phyloP scores from a whole-genome alignment of 2,797 vertebrate species.

The Anguilla pacifica region DNA sequence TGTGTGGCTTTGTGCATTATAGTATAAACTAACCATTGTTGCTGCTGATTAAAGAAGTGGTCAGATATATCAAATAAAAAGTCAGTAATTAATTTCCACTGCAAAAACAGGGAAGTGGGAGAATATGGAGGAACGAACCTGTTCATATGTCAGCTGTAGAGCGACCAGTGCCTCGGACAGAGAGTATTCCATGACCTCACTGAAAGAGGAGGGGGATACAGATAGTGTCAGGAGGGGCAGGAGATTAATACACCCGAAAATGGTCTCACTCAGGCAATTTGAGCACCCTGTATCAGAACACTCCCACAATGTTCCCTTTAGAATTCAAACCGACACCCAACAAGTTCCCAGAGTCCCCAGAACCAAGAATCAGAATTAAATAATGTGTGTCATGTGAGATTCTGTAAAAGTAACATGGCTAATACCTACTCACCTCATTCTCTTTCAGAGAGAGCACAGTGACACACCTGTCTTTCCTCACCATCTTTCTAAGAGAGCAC shows the following conservation, averaged over 20 bases:
- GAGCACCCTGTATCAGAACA: not conserved
- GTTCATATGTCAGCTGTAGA: slow-evolving; percentile 66
- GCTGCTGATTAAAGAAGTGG: no score
- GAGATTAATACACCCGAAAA: not conserved
- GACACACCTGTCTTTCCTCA: no score
- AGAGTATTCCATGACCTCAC: slow-evolving; percentile 74
- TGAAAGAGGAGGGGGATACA: slow-evolving; percentile 47
- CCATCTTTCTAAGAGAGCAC: no score
- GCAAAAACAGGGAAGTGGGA: not conserved
- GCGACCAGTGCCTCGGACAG: slow-evolving; percentile 68
- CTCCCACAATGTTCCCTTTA: not conserved
- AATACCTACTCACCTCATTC: no score
- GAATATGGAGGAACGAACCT: slow-evolving; percentile 62
- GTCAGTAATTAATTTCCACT: not conserved
- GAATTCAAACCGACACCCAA: not conserved
- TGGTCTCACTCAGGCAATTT: not conserved
- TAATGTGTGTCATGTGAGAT: no score
- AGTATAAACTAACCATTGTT: no score
- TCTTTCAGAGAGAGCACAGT: no score
- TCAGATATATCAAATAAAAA: not conserved
- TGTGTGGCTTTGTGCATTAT: no score
- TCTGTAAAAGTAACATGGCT: no score
- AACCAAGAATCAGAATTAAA: no score
- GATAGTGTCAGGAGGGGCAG: not conserved
- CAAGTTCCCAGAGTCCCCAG: no score